Evolutionary conservation across 2,113 vertebrate species (phyloP).

Genomic region (Brienomyrus longianalis): DNA sequence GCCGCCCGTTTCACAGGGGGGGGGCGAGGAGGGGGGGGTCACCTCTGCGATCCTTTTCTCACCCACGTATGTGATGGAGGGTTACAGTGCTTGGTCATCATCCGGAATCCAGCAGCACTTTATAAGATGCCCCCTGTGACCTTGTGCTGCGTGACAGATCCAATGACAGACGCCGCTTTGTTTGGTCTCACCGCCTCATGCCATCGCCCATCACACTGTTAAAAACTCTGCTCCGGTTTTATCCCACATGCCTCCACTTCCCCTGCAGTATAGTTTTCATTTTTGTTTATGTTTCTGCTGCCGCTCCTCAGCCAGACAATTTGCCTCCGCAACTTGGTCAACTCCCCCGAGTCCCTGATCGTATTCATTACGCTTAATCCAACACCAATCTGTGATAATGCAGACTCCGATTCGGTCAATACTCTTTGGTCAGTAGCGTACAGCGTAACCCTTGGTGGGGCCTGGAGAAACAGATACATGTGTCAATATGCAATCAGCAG

Average conservation of each 20-base stretch:
- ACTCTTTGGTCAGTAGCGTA: neutral
- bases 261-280: neutral
- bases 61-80: neutral
- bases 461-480: neutral
- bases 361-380: constrained; percentile 9
- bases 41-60: neutral
- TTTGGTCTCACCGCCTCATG: neutral
- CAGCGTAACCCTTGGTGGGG: neutral
- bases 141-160: neutral
- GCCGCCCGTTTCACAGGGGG: no score
- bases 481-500: neutral
- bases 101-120: neutral
- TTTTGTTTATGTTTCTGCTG: neutral
- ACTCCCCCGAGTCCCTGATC: neutral
- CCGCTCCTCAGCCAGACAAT: neutral
- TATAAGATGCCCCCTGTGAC: neutral
- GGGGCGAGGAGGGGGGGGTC: neutral
- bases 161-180: neutral
- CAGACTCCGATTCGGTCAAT: neutral
- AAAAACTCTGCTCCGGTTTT: neutral
- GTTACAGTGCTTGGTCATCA: neutral
- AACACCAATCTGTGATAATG: constrained; percentile 11
- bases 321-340: neutral
- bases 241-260: neutral
- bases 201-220: neutral